Evolutionary conservation across 2,888 invertebrate species (phyloP), one percentile per base, ranked within the genome.

Genomic region (Anaspis maculata): DNA sequence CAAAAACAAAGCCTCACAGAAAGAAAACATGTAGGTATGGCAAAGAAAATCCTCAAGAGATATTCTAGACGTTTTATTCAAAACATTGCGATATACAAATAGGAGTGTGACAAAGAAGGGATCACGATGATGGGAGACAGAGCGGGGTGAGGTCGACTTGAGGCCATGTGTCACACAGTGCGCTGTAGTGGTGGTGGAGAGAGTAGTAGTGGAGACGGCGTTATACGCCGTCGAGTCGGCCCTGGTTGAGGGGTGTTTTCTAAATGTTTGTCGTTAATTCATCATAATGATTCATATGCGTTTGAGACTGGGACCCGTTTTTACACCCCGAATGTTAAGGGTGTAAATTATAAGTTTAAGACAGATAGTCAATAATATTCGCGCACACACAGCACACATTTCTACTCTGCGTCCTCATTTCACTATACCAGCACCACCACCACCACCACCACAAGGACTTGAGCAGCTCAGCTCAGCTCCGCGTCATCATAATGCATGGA

Each of bases 261-360:
- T 64, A 62, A 64, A 64, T 62, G 64, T 64, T 65, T 62, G 64
- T 64, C 64, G 64, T 64, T 66, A 66, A 66, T 66, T 65, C 66
- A 66, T 66, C 66, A 66, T 64, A 64, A 66, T 66, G 66, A 66
- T 66, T 66, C 64, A 66, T 65, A 65, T 62, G 62, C 64, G 63
- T 64, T 64, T 57, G 62, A 62, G 63, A 61, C 61, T 55, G 61
- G 62, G 61, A 61, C 58, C 57, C 62, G 61, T 62, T 65, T 62
- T 65, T 62, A 61, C 60, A 62, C 61, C 59, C 60, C 57, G 60
- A 64, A 64, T 61, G 61, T 61, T 61, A 60, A 62, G 62, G 63
- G 64, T 61, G 65, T 65, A 65, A 65, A 65, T 65, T 65, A 65
- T 62, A 64, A 64, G 62, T 65, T 64, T 56, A 62, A 64, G 65